Evolutionary conservation across 2,113 vertebrate species (phyloP), one percentile per base, ranked within the genome.

Genomic region (Mystacornis crossleyi): DNA sequence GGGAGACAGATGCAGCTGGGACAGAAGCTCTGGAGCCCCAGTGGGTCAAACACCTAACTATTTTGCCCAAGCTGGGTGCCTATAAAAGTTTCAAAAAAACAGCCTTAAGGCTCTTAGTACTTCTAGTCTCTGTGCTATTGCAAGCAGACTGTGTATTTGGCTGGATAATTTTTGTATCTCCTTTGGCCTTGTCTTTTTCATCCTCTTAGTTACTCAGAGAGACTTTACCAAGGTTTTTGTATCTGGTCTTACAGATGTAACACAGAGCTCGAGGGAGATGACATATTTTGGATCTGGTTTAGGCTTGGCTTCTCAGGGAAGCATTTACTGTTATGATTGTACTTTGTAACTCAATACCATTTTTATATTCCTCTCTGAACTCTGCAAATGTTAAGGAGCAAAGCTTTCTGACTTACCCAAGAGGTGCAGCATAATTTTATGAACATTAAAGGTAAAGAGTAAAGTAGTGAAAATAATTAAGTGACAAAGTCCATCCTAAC

Each of bases 191-290:
- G 73, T 20, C 78, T 82, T 93, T 95, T 94, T 77, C 87, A 94
- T 33, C 74, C 58, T 91, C 58, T 82, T 80, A 75, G 73, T 87
- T 89, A 82, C 50, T 88, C 78, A 77, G 53, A 90, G 50, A 89
- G 33, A 31, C 33, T 95, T 93, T 82, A 96, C 58, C 84, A 80
- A 81, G 54, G 66, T 64, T 95, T 91, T 90, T 69, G 33, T 91
- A 57, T 95, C 87, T 91, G 66, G 38, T 88, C 81, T 77, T 74
- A 90, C 94, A 96, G 90, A 96, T 94, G 82, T 90, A 97, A 93
- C 62, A 70, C 54, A 73, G 71, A 93, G 38, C 95, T 96, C 95
- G 54, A 73, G 95, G 86, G 95, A 95, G 94, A 95, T 97, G 94
- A 96, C 90, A 77, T 86, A 83, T 93, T 94, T 96, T 95, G 96